phyloP scores from a whole-genome alignment of 2,888 invertebrate genomes.

The Keiferia lycopersicella region DNA sequence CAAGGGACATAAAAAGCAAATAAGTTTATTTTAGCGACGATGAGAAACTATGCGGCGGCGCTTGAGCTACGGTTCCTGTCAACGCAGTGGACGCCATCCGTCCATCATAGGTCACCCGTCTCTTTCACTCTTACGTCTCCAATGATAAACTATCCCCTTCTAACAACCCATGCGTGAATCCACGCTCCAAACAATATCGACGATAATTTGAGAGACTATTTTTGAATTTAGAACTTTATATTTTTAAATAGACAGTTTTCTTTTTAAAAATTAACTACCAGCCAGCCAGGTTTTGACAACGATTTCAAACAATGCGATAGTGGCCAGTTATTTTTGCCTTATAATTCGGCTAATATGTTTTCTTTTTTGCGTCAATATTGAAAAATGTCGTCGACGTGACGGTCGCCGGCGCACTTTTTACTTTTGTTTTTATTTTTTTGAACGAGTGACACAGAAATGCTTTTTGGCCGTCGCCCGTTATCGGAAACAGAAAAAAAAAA shows the following conservation, averaged over 20 bases:
- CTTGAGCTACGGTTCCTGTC: slow-evolving; percentile 73
- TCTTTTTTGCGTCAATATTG: slow-evolving; percentile 59
- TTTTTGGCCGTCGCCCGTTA: slow-evolving; percentile 74
- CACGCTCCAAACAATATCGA: slow-evolving; percentile 66
- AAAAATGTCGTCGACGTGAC: slow-evolving; percentile 72
- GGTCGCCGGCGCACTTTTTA: slow-evolving; percentile 49
- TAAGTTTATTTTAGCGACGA: slow-evolving; percentile 74
- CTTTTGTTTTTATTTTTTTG: slow-evolving; percentile 51
- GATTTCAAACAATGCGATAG: slow-evolving; percentile 29
- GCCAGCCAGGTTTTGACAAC: slow-evolving; percentile 24
- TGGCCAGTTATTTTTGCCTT: slow-evolving; percentile 34
- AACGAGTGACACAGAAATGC: slow-evolving; percentile 75
- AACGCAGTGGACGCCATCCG: slow-evolving; percentile 61
- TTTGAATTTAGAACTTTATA: slow-evolving; percentile 54
- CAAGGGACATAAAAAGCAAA: slow-evolving; percentile 68
- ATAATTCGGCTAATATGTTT: slow-evolving; percentile 47
- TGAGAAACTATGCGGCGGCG: slow-evolving; percentile 74
- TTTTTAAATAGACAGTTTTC: slow-evolving; percentile 37
- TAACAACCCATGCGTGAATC: slow-evolving; percentile 61
- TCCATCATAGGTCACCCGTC: slow-evolving; percentile 67
- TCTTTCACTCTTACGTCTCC: slow-evolving; percentile 42
- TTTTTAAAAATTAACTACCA: slow-evolving; percentile 29
- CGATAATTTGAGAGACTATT: slow-evolving; percentile 59
- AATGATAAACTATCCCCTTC: slow-evolving; percentile 42
- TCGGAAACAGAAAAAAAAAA: slow-evolving; percentile 61